Evolutionary conservation across 2,888 invertebrate genomes (phyloP).

Genomic region (Augiades crinisus): DNA sequence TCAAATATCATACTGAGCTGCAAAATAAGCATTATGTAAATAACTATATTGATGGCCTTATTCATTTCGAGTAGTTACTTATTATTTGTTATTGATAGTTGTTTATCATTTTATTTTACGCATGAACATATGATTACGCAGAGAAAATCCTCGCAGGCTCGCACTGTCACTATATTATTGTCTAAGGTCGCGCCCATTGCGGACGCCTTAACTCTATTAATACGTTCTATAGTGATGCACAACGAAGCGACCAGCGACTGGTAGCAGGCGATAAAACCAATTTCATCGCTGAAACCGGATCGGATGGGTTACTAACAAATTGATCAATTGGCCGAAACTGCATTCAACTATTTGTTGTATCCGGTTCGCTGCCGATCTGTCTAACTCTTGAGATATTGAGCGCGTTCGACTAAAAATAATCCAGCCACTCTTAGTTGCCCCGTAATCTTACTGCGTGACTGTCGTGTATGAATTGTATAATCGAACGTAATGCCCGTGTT

Average conservation of each 20-base stretch:
- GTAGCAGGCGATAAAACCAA: slow-evolving; percentile 28
- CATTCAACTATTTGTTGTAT: slow-evolving; percentile 43
- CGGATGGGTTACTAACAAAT: slow-evolving; percentile 42
- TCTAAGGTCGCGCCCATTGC: slow-evolving; percentile 32
- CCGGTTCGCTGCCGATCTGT: slow-evolving; percentile 44
- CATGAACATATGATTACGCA: slow-evolving; percentile 1
- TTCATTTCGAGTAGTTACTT: too few relatives aligned
- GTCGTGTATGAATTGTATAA: background rate
- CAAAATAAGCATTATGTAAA: too few relatives aligned
- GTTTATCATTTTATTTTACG: too few relatives aligned
- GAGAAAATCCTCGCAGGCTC: slow-evolving; percentile 2
- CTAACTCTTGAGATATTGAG: slow-evolving; percentile 14
- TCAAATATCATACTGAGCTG: too few relatives aligned
- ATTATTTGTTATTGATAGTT: background rate
- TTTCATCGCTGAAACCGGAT: slow-evolving; percentile 42
- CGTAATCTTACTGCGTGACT: background rate
- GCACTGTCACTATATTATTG: slow-evolving; percentile 24
- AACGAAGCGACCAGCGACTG: background rate
- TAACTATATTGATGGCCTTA: too few relatives aligned
- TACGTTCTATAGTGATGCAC: slow-evolving; percentile 29
- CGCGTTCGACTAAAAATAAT: slow-evolving; percentile 32
- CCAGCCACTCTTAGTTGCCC: background rate
- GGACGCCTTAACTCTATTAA: slow-evolving; percentile 14
- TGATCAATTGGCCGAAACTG: slow-evolving; percentile 48
- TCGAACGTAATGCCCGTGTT: background rate